Base-by-base conservation (phyloP, 2,888 invertebrate genomes). In the Proisotoma minuta region DNA sequence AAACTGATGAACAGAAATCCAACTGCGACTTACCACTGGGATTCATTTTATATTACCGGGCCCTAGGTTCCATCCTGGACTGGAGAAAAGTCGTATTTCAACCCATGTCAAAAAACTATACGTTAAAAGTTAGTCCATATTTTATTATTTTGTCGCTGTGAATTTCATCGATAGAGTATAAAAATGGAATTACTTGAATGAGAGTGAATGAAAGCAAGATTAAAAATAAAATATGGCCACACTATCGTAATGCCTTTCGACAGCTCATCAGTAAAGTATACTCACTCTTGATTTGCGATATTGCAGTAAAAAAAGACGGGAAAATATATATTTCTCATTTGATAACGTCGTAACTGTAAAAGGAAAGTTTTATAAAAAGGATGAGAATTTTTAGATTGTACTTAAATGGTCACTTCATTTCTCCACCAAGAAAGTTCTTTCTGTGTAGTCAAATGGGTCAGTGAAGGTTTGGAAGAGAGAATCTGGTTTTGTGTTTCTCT, bases 61-160 rank as follows among this genome's bases (percentile, higher is more conserved):
- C 66, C 43, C 62, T 69, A n/a, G 71, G 73, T 20, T 69, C 71
- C n/a, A 63, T 70, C 43, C 57, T 66, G 43, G 73, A 73, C 59
- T 71, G 69, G 67, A 68, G 67, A 59, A 68, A 66, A 66, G 59
- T 71, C 61, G 62, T 68, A 62, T 66, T 73, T 60, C 68, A 62
- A 48, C 68, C 71, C 18, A 59, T 62, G 22, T 48, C 59, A 26
- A 63, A 64, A 58, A 73, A 73, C 65, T 65, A 71, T 54, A 73
- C 73, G 24, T 56, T 73, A 51, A 57, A 63, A 54, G 73, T 73
- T 58, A 59, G 43, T 52, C 47, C 28, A n/a, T 27, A 43, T 47
- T 48, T 50, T 59, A 52, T 52, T 29, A 52, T 52, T 5, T 28
- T 5, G 43, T 20, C 20, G 15, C 18, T 43, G 43, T 43, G 18